A percentile compares a stretch with the other conserved stretches of the same genome.
These are phyloP conservation scores for Rhynchonycteris naso DNA, from an alignment of 2,797 vertebrate species.

Conservation along the genomic window DNA sequence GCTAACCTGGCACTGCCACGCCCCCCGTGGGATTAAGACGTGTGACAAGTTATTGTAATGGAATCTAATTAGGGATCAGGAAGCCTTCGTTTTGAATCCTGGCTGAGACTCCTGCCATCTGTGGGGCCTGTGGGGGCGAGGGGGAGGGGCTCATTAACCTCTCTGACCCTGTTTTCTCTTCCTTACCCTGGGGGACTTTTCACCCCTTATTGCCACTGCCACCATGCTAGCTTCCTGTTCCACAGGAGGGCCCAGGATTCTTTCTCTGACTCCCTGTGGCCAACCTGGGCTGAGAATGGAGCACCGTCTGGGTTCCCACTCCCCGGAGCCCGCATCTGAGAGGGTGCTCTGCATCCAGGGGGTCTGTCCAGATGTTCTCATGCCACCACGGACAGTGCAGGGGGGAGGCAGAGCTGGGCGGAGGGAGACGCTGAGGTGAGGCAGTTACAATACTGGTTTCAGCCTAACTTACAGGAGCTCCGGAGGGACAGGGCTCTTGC, in stretches of 20 bases:
- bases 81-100: conserved; percentile 13
- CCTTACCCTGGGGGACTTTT: neutral
- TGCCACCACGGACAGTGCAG: rapidly evolving
- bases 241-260: neutral
- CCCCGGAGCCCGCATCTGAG: neutral
- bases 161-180: neutral
- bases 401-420: too few species aligned
- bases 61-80: conserved; percentile 44
- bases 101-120: neutral
- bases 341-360: neutral
- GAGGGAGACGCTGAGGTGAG: too few species aligned
- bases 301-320: rapidly evolving
- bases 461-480: neutral
- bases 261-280: neutral
- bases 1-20: neutral
- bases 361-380: neutral
- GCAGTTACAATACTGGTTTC: neutral
- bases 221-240: neutral
- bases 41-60: neutral
- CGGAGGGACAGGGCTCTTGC: neutral
- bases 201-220: neutral
- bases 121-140: neutral
- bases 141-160: conserved; percentile 49
- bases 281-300: neutral
- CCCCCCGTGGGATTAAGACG: neutral